These are phyloP conservation scores for Pantherophis guttatus DNA, from an alignment of 2,113 vertebrate genomes.

Conservation along the genomic window DNA sequence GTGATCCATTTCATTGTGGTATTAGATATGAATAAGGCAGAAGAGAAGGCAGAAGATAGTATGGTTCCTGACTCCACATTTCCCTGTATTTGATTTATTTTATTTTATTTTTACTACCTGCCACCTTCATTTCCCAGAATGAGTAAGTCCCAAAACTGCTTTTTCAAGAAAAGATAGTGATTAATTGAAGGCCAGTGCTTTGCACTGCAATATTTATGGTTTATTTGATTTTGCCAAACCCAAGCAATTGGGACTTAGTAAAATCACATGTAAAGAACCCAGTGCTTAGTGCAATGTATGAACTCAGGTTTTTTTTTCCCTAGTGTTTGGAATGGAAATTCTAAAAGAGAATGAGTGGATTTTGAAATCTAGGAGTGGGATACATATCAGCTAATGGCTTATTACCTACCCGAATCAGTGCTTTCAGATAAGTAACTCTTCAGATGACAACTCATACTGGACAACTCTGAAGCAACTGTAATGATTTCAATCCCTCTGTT, in stretches of 20 bases:
- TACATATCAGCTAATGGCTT: neutral
- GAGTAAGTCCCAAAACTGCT: neutral
- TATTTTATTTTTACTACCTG: neutral
- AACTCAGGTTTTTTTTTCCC: neutral
- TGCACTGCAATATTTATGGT: neutral
- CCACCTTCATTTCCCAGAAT: neutral
- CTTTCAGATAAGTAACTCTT: neutral
- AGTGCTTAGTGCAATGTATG: neutral
- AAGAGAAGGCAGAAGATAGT: neutral
- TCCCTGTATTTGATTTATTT: neutral
- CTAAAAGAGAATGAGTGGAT: neutral
- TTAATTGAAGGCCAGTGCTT: neutral
- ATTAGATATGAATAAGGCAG: neutral
- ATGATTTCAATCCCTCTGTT: neutral
- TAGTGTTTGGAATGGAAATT: neutral
- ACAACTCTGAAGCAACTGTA: neutral
- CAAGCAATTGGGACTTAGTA: neutral
- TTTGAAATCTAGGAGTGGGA: neutral
- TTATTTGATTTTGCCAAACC: neutral
- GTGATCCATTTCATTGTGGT: neutral
- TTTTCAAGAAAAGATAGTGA: neutral
- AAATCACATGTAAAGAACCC: neutral
- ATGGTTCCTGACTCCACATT: neutral
- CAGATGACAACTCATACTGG: neutral
- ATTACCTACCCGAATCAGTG: neutral